phyloP scores from a whole-genome alignment of 64 coral and sea anemone species.

The Pocillopora verrucosa region DNA sequence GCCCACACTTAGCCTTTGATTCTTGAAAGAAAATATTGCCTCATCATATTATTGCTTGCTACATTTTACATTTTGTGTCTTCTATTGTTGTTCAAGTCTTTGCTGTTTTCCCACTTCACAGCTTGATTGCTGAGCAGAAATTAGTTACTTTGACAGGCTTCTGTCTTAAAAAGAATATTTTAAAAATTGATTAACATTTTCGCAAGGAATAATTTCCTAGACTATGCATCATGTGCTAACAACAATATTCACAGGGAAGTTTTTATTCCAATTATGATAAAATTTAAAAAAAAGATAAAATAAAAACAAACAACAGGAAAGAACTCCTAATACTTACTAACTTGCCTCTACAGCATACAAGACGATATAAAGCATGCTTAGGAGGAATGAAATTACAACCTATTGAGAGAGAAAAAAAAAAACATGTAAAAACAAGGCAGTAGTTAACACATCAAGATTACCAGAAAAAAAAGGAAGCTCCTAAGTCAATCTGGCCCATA shows the following conservation, averaged over 20 bases:
- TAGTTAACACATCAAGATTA: not conserved
- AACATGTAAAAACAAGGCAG: not conserved
- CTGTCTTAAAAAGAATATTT: not conserved
- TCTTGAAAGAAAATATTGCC: no score
- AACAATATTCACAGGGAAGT: no score
- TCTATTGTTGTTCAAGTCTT: no score
- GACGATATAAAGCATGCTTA: constrained; percentile 79
- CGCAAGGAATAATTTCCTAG: no score
- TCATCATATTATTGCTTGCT: no score
- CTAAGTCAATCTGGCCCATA: not conserved
- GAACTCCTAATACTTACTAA: constrained; percentile 65
- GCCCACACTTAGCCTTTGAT: no score
- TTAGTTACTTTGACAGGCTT: not conserved
- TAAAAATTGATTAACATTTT: not conserved
- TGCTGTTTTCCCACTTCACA: not conserved
- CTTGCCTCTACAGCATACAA: constrained; percentile 77
- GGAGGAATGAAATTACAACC: constrained; percentile 81
- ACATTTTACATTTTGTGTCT: no score
- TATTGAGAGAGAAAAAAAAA: constrained; percentile 24
- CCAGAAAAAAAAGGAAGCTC: no score
- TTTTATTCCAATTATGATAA: no score
- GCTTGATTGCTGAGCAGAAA: not conserved
- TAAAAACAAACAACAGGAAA: not conserved
- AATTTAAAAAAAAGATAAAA: not conserved
- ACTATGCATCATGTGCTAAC: no score